A percentile compares a stretch with the other conserved stretches of the same genome.
Conservation (phyloP, 2,797 vertebrate genomes). For the Phrynocephalus guinanensis region DNA sequence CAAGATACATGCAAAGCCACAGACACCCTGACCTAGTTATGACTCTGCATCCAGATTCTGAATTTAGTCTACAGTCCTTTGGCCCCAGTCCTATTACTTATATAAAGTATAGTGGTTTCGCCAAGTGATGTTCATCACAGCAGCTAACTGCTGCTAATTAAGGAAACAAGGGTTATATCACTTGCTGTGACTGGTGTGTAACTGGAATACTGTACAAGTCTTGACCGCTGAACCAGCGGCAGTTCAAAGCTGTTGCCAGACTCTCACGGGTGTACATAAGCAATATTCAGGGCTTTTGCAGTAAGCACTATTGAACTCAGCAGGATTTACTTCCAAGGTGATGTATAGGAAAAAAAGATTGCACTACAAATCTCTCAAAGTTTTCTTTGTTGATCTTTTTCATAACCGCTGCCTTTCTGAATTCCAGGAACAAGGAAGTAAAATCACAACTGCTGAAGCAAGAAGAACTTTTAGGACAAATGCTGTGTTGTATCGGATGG, state of each 20-base stretch:
- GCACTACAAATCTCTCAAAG: neutral
- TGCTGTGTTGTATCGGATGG: constrained; percentile 24
- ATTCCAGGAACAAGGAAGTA: constrained; percentile 11
- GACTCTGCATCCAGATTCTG: neutral
- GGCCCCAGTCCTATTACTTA: too few relatives aligned
- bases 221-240: too few relatives aligned
- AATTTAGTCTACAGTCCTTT: neutral
- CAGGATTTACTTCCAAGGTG: neutral
- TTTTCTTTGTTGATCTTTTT: neutral
- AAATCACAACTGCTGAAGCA: constrained; percentile 1
- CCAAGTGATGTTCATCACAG: too few relatives aligned
- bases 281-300: too few relatives aligned
- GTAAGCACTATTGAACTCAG: neutral
- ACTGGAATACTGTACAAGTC: too few relatives aligned
- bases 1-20: neutral
- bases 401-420: neutral
- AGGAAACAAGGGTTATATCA: too few relatives aligned
- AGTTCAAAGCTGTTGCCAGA: too few relatives aligned
- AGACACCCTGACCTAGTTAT: too few relatives aligned
- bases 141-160: too few relatives aligned
- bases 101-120: too few relatives aligned
- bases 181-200: too few relatives aligned
- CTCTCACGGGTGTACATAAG: too few relatives aligned
- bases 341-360: neutral
- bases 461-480: constrained; percentile 9